Evolutionary conservation across 1,140 invertebrate genomes (phyloP).

Genomic region (Aricia agestis): DNA sequence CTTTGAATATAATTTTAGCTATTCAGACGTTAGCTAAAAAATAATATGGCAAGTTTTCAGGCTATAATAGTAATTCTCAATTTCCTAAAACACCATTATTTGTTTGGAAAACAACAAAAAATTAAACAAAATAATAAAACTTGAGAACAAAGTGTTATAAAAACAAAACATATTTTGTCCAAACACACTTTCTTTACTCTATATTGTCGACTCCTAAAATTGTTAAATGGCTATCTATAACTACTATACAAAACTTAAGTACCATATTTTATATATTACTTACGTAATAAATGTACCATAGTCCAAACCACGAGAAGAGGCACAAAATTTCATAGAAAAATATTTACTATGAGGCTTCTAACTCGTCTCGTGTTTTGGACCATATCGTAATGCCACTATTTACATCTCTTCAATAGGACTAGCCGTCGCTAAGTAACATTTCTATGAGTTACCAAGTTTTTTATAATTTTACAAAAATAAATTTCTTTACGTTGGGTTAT

Average conservation of each 20-base stretch:
- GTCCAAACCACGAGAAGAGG: no score
- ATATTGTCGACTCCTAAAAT: slow-evolving; percentile 36
- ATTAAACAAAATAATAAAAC: not conserved
- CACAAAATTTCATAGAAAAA: no score
- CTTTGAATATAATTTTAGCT: not conserved
- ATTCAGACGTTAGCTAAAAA: not conserved
- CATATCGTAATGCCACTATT: slow-evolving; percentile 44
- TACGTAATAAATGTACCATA: no score
- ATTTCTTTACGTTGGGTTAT: no score
- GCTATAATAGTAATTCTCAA: not conserved
- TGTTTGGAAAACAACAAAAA: not conserved
- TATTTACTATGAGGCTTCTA: no score
- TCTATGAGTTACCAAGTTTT: not conserved
- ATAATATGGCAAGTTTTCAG: not conserved
- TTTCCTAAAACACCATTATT: not conserved
- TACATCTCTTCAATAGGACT: slow-evolving; percentile 44
- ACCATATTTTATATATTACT: not conserved
- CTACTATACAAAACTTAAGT: slow-evolving; percentile 15
- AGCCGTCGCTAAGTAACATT: slow-evolving; percentile 41
- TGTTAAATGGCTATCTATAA: slow-evolving; percentile 22
- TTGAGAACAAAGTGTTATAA: not conserved
- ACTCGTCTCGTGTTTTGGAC: no score
- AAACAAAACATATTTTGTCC: not conserved
- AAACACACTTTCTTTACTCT: not conserved
- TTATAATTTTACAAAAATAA: no score